Percentiles rank a stretch among this genome's conserved stretches.
These are phyloP conservation scores for Drosophila eohydei DNA, from an alignment of 2,888 invertebrate species.

Conservation along the genomic window DNA sequence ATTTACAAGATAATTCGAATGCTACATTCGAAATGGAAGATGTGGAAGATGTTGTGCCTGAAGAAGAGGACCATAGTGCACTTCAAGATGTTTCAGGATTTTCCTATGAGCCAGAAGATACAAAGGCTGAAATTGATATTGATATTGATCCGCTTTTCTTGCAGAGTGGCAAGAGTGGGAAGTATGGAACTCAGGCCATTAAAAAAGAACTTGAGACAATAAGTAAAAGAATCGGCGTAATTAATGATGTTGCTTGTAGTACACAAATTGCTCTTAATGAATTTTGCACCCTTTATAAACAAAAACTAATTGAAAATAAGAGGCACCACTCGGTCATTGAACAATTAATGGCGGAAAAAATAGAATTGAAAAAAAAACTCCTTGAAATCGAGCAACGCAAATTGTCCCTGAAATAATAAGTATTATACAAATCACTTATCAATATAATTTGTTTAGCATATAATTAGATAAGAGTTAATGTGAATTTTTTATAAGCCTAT, in stretches of 20 bases:
- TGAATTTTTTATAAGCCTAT: slow-evolving; percentile 13
- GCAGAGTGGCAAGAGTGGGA: slow-evolving; percentile 43
- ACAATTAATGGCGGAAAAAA: slow-evolving; percentile 62
- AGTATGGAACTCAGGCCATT: slow-evolving; percentile 18
- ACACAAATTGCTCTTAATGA: slow-evolving; percentile 47
- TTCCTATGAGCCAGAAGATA: slow-evolving; percentile 60
- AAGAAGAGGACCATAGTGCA: slow-evolving; percentile 57
- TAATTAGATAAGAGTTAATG: slow-evolving; percentile 28
- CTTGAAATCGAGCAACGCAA: slow-evolving; percentile 67
- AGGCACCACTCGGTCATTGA: slow-evolving; percentile 62
- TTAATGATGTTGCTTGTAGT: slow-evolving; percentile 41
- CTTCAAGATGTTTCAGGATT: slow-evolving; percentile 54
- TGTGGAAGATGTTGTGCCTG: slow-evolving; percentile 68
- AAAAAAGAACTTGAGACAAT: slow-evolving; percentile 53
- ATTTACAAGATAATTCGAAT: slow-evolving; percentile 57
- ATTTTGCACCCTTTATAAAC: slow-evolving; percentile 62
- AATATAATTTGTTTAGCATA: slow-evolving; percentile 13
- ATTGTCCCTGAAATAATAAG: slow-evolving; percentile 54
- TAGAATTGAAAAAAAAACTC: slow-evolving; percentile 59
- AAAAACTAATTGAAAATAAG: slow-evolving; percentile 63
- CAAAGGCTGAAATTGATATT: slow-evolving; percentile 45
- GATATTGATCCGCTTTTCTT: slow-evolving; percentile 64
- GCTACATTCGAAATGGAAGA: slow-evolving; percentile 60
- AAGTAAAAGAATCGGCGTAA: slow-evolving; percentile 32
- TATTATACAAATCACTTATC: neutral